These are phyloP conservation scores for Catalaphyllia jardinei DNA, from an alignment of 64 coral and sea anemone species.

Conservation along the genomic window DNA sequence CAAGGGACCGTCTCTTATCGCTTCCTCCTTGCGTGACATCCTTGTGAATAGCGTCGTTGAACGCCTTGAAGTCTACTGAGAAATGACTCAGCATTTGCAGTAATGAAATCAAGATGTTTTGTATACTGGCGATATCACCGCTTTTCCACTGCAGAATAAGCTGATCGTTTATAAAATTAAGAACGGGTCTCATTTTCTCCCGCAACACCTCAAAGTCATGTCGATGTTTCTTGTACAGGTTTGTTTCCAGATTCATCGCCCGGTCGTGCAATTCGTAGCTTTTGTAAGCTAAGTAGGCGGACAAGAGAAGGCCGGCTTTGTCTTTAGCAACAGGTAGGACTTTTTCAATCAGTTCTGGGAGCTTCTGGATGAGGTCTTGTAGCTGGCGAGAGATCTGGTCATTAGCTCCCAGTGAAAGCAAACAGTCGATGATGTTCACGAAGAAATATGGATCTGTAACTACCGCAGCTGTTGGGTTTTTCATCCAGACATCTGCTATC, in stretches of 20 bases:
- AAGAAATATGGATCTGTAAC: too few species aligned
- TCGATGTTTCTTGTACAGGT: constrained; percentile 5
- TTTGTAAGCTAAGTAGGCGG: constrained; percentile 8
- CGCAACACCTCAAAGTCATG: background rate
- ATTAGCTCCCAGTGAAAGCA: too few species aligned
- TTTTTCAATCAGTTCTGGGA: constrained; percentile 14
- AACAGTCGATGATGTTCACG: too few species aligned
- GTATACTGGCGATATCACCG: constrained; percentile 10
- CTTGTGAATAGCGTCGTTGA: too few species aligned
- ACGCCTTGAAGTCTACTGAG: too few species aligned
- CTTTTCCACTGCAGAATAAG: constrained; percentile 17
- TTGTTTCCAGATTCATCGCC: constrained; percentile 11
- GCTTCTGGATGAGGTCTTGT: constrained; percentile 2
- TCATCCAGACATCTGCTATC: background rate
- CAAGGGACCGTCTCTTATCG: background rate
- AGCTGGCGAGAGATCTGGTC: background rate
- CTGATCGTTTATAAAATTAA: constrained; percentile 17
- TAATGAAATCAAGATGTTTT: background rate
- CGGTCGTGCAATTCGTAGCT: constrained; percentile 12
- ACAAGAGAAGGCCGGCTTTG: constrained; percentile 11
- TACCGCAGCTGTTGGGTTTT: too few species aligned
- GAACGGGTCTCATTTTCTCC: background rate
- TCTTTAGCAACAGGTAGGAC: constrained; percentile 7
- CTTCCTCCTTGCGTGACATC: background rate
- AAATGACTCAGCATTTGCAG: too few species aligned